These are phyloP conservation scores for Cyclophora albipunctata DNA, from an alignment of 2,888 invertebrate genomes.

Conservation along the genomic window DNA sequence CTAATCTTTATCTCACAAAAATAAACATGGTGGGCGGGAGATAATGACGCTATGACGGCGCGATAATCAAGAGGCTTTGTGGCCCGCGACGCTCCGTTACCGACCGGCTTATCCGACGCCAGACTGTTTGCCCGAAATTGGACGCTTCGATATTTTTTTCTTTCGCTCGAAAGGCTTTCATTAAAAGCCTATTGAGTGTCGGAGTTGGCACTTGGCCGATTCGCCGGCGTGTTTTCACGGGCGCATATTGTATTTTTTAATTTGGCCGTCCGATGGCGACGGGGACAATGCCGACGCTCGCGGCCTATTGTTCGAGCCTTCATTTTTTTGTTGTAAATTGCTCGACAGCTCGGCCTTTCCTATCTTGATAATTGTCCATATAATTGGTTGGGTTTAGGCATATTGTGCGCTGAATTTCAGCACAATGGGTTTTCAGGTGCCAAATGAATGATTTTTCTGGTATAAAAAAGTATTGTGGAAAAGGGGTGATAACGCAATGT, in stretches of 20 bases:
- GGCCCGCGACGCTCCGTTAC: slow-evolving; percentile 59
- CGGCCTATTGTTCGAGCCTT: slow-evolving; percentile 34
- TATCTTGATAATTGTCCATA: slow-evolving; percentile 65
- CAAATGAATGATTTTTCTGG: slow-evolving; percentile 10
- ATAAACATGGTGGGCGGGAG: slow-evolving; percentile 72
- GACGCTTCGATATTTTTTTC: slow-evolving; percentile 37
- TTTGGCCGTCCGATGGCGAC: slow-evolving; percentile 26
- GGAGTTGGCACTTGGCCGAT: slow-evolving; percentile 30
- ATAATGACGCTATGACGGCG: slow-evolving; percentile 64
- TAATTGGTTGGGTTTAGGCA: slow-evolving; percentile 63
- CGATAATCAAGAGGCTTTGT: slow-evolving; percentile 70
- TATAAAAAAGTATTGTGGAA: slow-evolving; percentile 3
- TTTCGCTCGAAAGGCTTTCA: slow-evolving; percentile 33
- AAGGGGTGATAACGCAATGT: background rate
- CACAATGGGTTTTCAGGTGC: slow-evolving; percentile 27
- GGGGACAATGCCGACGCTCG: slow-evolving; percentile 30
- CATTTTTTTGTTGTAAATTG: slow-evolving; percentile 53
- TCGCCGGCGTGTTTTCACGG: slow-evolving; percentile 38
- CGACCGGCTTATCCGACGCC: slow-evolving; percentile 49
- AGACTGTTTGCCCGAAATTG: slow-evolving; percentile 63
- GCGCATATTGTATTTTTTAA: slow-evolving; percentile 47
- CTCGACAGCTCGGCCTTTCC: slow-evolving; percentile 37
- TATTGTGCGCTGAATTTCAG: slow-evolving; percentile 41
- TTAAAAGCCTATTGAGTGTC: slow-evolving; percentile 40
- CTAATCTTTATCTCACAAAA: slow-evolving; percentile 75